A percentile compares a stretch with the other conserved stretches of the same genome.
Evolutionary conservation across 2,113 vertebrate species (phyloP).

Genomic region (Bufo bufo): DNA sequence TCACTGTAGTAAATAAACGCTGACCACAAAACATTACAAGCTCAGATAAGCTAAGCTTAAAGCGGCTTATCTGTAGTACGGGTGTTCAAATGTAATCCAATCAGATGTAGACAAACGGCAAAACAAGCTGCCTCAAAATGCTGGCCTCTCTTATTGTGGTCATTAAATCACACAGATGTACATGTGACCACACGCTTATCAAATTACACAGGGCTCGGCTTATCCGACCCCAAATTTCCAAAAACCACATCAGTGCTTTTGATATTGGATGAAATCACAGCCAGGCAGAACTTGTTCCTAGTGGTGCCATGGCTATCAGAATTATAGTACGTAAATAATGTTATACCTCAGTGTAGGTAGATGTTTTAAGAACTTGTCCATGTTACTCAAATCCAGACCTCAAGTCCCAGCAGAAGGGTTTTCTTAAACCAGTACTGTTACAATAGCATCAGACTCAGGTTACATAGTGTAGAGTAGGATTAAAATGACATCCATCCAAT

Average conservation of each 20-base stretch:
- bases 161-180: conserved; percentile 8
- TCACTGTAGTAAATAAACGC: conserved; percentile 34
- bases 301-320: neutral
- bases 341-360: neutral
- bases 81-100: conserved; percentile 41
- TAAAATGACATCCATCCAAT: no score
- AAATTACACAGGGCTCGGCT: conserved; percentile 2
- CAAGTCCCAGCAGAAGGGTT: neutral
- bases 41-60: conserved; percentile 40
- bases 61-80: conserved; percentile 40
- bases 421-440: neutral
- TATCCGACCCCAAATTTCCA: neutral
- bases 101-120: conserved; percentile 44
- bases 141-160: conserved; percentile 15
- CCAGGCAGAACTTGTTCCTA: neutral
- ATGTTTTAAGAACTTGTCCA: neutral
- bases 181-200: conserved; percentile 20
- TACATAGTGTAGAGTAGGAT: no score
- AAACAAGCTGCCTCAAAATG: conserved; percentile 11
- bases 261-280: neutral
- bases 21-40: conserved; percentile 39
- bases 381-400: neutral
- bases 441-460: no score
- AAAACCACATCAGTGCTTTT: neutral
- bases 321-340: neutral